Evolutionary conservation across 2,113 vertebrate species (phyloP), one percentile per base, ranked within the genome.

Genomic region (Pionites leucogaster): DNA sequence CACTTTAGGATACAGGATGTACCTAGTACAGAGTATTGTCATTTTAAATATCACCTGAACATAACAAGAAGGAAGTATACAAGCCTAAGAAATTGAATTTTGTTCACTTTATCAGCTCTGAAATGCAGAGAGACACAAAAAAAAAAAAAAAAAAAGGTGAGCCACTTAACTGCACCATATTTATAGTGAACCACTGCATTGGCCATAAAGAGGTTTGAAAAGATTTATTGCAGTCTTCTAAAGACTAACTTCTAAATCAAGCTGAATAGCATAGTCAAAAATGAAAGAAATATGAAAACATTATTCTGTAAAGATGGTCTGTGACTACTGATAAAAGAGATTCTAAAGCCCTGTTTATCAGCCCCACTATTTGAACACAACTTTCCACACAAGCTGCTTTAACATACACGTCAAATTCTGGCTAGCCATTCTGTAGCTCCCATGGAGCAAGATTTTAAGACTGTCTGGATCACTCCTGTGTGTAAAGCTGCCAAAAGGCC

Each of bases 41-140:
- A 46, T 82, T 77, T 86, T 24, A 86, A 82, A 33, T 28, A 7
- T 20, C 22, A 60, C 35, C 47, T 78, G n/a, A 81, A 42, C 6
- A 19, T 37, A 71, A 39, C 10, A 39, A 72, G 53, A 59, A 17
- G 64, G 42, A 95, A 92, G 50, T 42, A 90, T 69, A 71, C 18
- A 60, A 77, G 55, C 55, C 63, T 74, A 63, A 83, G 64, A 62
- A 94, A 86, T 9, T 78, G 85, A 96, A 88, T 82, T 90, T 93
- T 81, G 47, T 60, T 23, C n/a, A 42, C 42, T 71, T 93, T 75
- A 92, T 95, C 93, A 93, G 68, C 47, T 88, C 76, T 27, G 35
- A 94, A 96, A 90, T n/a, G 35, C 31, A 88, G 49, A 74, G 3
- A 92, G 42, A 75, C 35, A 29, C 35, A 46, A 5, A 89, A 82